Evolutionary conservation across 2,113 vertebrate genomes (phyloP), one percentile per base, ranked within the genome.

Genomic region (Xenopus borealis): DNA sequence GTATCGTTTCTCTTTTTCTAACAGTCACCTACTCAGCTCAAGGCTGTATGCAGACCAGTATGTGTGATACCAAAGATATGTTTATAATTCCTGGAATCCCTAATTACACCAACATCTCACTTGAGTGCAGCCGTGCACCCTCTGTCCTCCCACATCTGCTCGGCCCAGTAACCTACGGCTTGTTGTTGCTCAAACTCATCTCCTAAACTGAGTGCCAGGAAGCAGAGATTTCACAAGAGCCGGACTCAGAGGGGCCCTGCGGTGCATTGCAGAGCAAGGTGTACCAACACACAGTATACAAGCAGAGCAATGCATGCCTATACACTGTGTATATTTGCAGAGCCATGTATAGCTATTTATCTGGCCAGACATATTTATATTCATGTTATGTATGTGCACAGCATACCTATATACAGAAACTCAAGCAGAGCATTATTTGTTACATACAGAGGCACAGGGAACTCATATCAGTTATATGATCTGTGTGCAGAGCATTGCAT

Each of bases 291-390:
- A 18, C 64, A 50, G 45, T 62, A 69, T 76, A 33, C 58, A 40
- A 45, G 58, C 59, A 53, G 66, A 59, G 73, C 73, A 69, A 76
- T 76, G 73, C 66, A 76, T 76, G 73, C 69, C 46, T 69, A 50
- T 53, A 67, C 66, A 61, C 72, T 75, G 65, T 27, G 23, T 66
- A 57, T 73, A 74, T 59, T 66, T 66, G 40, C 72, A 66, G 63
- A 52, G 53, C 44, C 65, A 69, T 50, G 66, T 76, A 62, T 69
- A 69, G 69, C 73, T 76, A 69, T 69, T 63, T 76, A 69, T 63
- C 20, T 62, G 72, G 46, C 59, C 72, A 14, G 40, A 67, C 33
- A 40, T 58, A 76, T 76, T 63, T 76, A 62, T 63, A 69, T 53
- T 47, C 66, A 33, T 69, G 73, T 69, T 69, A 62, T 18, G 45